A percentile compares a stretch with the other conserved stretches of the same genome.
Evolutionary conservation across 1,140 invertebrate species (phyloP).

Genomic region (Diprion similis): DNA sequence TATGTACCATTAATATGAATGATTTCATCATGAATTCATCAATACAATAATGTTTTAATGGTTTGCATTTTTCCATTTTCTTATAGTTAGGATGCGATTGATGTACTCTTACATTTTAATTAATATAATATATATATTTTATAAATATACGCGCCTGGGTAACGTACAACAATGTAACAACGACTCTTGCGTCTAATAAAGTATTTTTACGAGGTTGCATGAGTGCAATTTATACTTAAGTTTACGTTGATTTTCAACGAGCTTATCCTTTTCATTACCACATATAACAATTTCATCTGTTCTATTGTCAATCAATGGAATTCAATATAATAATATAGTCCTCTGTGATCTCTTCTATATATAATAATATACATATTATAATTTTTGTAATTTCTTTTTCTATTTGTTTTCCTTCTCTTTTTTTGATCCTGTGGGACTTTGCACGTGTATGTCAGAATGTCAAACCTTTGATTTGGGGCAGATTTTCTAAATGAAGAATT

Average conservation of each 20-base stretch:
- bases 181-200: constrained; percentile 23
- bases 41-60: not conserved
- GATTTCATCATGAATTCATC: constrained; percentile 6
- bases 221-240: constrained; percentile 27
- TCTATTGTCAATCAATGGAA: constrained; percentile 53
- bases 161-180: constrained; percentile 27
- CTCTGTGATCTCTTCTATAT: constrained; percentile 34
- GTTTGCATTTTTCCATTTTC: not conserved
- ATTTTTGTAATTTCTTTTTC: constrained; percentile 4
- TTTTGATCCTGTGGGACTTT: constrained; percentile 9
- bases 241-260: constrained; percentile 19
- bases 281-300: constrained; percentile 35
- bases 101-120: not conserved
- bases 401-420: not conserved
- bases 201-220: constrained; percentile 21
- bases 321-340: constrained; percentile 42
- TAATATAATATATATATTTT: constrained; percentile 20
- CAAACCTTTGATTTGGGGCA: constrained; percentile 29
- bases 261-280: constrained; percentile 28
- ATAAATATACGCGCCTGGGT: constrained; percentile 21
- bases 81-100: constrained; percentile 12
- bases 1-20: constrained; percentile 11
- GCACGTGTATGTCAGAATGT: constrained; percentile 30
- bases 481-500: not conserved
- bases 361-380: constrained; percentile 22